Base-by-base conservation (phyloP, 1,140 invertebrate species). In the Laupala kohalensis region DNA sequence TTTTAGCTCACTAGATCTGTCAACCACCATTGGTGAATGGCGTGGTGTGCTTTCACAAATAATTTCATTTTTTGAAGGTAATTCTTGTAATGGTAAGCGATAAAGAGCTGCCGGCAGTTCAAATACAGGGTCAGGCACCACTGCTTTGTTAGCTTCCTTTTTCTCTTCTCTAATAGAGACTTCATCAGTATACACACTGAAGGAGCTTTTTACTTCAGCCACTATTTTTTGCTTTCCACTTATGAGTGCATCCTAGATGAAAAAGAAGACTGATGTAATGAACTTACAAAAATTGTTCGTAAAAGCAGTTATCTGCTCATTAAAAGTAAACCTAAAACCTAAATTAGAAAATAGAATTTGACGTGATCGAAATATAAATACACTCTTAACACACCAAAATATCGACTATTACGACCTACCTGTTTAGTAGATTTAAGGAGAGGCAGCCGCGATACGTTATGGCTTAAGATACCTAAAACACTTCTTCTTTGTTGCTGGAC, bases 401-500 rank as follows among this genome's bases (percentile, higher is more conserved):
- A n/a, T n/a, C n/a, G n/a, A n/a, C 65, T 28, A 37, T 73, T 25
- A 27, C 26, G 19, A 9, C 72, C 53, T 75, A 80, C 78, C 76
- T 78, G 84, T 83, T 75, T 79, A 75, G 76, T 83, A n/a, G 75
- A 30, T 64, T 77, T 78, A 1, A 76, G 74, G 62, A 72, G 9
- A 30, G n/a, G 5, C 27, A 29, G 72, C 75, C 63, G 76, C 67
- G 73, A 76, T 75, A 78, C 78, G 74, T 84, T 83, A 71, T 79
- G 79, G 73, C 84, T 82, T 15, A 86, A 76, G 23, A 82, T 78
- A 0, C 85, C 84, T 2, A 86, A 78, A 25, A 84, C 83, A 9
- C 86, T 82, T 69, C 88, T 83, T 77, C 87, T 87, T 77, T 84
- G 82, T 73, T 83, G 80, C 26, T 80, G 81, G 9, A 53, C 37